These are phyloP conservation scores for Epistrophe grossulariae DNA, from an alignment of 2,888 invertebrate genomes.

Conservation along the genomic window DNA sequence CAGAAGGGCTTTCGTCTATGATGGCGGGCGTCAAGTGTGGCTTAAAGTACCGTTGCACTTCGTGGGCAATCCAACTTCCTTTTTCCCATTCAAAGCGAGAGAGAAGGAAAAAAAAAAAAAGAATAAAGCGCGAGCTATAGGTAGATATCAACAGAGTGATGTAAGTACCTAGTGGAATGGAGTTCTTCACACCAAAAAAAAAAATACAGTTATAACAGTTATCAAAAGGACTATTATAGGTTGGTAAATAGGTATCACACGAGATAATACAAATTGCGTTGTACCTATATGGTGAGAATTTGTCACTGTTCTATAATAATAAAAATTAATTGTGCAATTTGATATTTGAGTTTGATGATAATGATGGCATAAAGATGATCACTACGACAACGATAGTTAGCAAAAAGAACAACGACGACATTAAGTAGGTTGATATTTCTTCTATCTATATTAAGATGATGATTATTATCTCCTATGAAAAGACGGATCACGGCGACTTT, in stretches of 20 bases:
- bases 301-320: slow-evolving; percentile 8
- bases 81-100: slow-evolving; percentile 38
- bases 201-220: slow-evolving; percentile 7
- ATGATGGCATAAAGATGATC: slow-evolving; percentile 77
- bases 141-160: neutral
- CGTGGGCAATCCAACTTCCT: slow-evolving; percentile 59
- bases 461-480: slow-evolving; percentile 32
- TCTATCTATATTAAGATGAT: neutral
- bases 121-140: slow-evolving; percentile 58
- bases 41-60: slow-evolving; percentile 54
- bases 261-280: neutral
- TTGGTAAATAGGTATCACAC: slow-evolving; percentile 1
- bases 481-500: slow-evolving; percentile 37
- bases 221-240: slow-evolving; percentile 17
- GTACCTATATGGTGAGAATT: slow-evolving; percentile 15
- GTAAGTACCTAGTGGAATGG: slow-evolving; percentile 10
- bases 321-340: slow-evolving; percentile 72
- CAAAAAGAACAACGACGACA: slow-evolving; percentile 76
- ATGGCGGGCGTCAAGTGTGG: slow-evolving; percentile 58
- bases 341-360: slow-evolving; percentile 78
- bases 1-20: slow-evolving; percentile 50
- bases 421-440: slow-evolving; percentile 4
- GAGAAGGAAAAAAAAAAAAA: slow-evolving; percentile 47
- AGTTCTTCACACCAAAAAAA: slow-evolving; percentile 22
- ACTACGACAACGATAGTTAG: slow-evolving; percentile 13